Conservation (phyloP, 2,888 invertebrate genomes). For the Drosophila austrosaltans region DNA sequence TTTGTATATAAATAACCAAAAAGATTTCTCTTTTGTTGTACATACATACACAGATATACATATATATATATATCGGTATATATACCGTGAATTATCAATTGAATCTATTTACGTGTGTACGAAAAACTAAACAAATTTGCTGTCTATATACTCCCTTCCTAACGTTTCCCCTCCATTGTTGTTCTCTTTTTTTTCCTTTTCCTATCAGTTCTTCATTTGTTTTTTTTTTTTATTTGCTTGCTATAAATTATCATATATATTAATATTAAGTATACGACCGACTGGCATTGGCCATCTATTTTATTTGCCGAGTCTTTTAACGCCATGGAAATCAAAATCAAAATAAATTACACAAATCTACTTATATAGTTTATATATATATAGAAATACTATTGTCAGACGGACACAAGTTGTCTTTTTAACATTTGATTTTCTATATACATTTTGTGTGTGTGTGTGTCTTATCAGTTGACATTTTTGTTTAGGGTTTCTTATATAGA, state of each 20-base stretch:
- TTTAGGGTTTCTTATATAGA: background rate
- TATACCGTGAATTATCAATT: slow-evolving; percentile 8
- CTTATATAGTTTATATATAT: too few species aligned
- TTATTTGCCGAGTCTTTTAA: slow-evolving; percentile 20
- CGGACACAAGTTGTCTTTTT: background rate
- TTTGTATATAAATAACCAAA: slow-evolving; percentile 1
- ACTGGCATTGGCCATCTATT: slow-evolving; percentile 5
- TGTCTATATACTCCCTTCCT: background rate
- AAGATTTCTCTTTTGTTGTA: slow-evolving; percentile 1
- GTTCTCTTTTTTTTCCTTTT: background rate
- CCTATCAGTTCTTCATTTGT: background rate
- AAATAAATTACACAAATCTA: slow-evolving; percentile 3
- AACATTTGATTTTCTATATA: slow-evolving; percentile 9
- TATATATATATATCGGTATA: background rate
- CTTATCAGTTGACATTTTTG: slow-evolving; percentile 11
- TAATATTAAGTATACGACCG: slow-evolving; percentile 31
- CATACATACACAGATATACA: background rate
- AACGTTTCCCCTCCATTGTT: too few species aligned
- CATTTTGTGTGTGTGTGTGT: background rate
- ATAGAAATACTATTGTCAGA: background rate
- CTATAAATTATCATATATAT: slow-evolving; percentile 20
- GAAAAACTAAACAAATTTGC: slow-evolving; percentile 12
- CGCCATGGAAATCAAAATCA: slow-evolving; percentile 6
- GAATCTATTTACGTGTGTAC: slow-evolving; percentile 13
- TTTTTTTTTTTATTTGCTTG: slow-evolving; percentile 8